Percentiles rank a stretch among this genome's conserved stretches.
These are phyloP conservation scores for Neocloeon triangulifer DNA, from an alignment of 1,140 invertebrate genomes.

Conservation along the genomic window DNA sequence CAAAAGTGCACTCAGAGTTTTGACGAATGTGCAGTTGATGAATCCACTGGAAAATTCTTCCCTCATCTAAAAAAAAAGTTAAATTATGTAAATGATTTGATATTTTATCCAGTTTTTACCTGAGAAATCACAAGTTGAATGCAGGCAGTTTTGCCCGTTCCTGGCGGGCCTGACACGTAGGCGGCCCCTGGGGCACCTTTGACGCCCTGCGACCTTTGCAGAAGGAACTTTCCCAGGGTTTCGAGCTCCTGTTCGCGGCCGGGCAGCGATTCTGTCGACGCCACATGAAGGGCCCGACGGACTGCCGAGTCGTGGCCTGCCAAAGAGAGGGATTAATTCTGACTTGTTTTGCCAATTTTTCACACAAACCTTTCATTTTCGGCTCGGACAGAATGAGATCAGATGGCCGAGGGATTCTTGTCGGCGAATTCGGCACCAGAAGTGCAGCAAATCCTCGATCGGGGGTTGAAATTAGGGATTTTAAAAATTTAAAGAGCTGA, in stretches of 20 bases:
- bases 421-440: too few species aligned
- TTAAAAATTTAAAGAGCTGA: too few species aligned
- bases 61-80: neutral
- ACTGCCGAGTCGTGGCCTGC: too few species aligned
- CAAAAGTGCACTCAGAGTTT: too few species aligned
- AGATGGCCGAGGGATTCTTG: too few species aligned
- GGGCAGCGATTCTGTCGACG: constrained; percentile 37
- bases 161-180: constrained; percentile 87
- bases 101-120: constrained; percentile 26
- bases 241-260: constrained; percentile 56
- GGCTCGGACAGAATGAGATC: too few species aligned
- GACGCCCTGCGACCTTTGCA: constrained; percentile 33
- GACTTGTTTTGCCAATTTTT: too few species aligned
- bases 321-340: too few species aligned
- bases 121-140: constrained; percentile 37
- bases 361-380: too few species aligned
- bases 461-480: too few species aligned
- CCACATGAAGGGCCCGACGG: constrained; percentile 49
- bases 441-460: too few species aligned
- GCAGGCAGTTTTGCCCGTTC: constrained; percentile 88
- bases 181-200: constrained; percentile 58
- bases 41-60: neutral
- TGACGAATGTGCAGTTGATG: too few species aligned
- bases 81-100: constrained; percentile 48
- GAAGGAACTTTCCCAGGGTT: constrained; percentile 44